These are phyloP conservation scores for Helicorthomorpha holstii DNA, from an alignment of 1,140 invertebrate genomes.

Conservation along the genomic window DNA sequence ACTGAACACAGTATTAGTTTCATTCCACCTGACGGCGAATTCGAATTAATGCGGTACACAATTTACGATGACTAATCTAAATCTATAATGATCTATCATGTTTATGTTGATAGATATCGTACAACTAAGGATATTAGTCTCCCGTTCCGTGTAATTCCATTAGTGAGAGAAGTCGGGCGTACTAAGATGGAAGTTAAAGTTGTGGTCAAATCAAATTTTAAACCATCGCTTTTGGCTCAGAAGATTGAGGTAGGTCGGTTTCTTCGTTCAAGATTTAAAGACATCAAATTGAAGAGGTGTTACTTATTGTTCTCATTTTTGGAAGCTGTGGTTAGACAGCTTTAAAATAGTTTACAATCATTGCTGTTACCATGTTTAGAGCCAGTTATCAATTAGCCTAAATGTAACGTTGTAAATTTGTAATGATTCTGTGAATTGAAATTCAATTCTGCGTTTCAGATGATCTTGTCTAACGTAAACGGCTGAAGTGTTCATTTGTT, in stretches of 20 bases:
- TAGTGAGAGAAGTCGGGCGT: slow-evolving; percentile 92
- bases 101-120: slow-evolving; percentile 52
- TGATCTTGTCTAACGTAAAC: not conserved
- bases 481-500: slow-evolving; percentile 4
- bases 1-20: slow-evolving; percentile 99
- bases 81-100: not conserved
- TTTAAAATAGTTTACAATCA: no score
- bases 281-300: no score
- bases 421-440: no score
- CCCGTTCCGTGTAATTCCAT: slow-evolving; percentile 96
- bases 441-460: no score
- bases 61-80: not conserved
- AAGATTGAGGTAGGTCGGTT: slow-evolving; percentile 89
- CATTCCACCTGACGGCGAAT: slow-evolving; percentile 99
- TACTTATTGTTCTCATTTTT: no score
- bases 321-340: no score
- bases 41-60: slow-evolving; percentile 90
- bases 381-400: no score
- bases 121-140: slow-evolving; percentile 99
- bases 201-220: slow-evolving; percentile 98
- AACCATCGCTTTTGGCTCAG: slow-evolving; percentile 91
- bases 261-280: no score
- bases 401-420: no score
- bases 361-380: no score
- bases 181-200: slow-evolving; percentile 99